Percentiles rank a stretch among this genome's conserved stretches.
Conservation (phyloP, 2,113 vertebrate species). For the Syngnathus scovelli region DNA sequence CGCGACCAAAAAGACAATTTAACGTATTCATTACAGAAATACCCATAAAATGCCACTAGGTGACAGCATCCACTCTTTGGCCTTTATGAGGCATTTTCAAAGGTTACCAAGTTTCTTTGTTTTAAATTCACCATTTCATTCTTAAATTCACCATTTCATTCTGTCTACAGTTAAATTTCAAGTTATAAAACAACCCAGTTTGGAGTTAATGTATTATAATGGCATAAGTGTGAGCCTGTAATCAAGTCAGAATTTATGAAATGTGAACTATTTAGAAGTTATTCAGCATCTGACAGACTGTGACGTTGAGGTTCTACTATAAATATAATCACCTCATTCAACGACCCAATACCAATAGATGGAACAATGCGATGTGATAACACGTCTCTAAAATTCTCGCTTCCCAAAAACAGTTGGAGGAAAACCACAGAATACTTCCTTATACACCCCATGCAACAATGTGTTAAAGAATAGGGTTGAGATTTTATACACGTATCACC, state of each 20-base stretch:
- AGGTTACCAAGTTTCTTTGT: background rate
- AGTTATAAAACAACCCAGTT: no score
- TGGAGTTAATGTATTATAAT: no score
- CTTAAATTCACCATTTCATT: background rate
- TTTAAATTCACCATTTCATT: background rate
- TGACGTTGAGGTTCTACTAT: background rate
- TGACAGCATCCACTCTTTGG: background rate
- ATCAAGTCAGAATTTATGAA: background rate
- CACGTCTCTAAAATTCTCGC: constrained; percentile 41
- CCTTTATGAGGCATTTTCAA: background rate
- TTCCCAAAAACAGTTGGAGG: constrained; percentile 42
- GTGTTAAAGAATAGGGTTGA: no score
- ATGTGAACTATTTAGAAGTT: background rate
- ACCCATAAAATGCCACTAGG: background rate
- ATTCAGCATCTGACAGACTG: background rate
- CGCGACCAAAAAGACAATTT: background rate
- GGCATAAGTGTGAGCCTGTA: background rate
- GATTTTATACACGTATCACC: no score
- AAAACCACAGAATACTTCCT: constrained; percentile 45
- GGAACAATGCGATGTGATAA: constrained; percentile 13
- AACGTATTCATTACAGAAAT: background rate
- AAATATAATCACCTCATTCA: background rate
- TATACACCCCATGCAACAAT: constrained; percentile 25
- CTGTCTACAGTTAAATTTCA: background rate
- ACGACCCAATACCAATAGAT: no score